Evolutionary conservation across 2,888 invertebrate species (phyloP).

Genomic region (Falcaria lacertinaria): DNA sequence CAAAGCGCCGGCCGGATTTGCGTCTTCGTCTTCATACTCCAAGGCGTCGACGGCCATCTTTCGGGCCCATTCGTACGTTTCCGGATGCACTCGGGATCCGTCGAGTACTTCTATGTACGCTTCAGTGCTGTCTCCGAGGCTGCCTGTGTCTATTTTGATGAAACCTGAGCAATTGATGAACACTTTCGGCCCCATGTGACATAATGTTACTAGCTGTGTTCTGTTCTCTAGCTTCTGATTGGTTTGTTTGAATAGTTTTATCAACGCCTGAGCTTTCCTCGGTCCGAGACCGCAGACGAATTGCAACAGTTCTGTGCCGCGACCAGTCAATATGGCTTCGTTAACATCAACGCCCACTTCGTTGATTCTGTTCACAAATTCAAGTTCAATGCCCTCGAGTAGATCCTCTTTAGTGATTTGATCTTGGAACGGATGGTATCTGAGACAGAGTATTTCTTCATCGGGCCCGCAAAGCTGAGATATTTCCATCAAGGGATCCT

Average conservation of each 20-base stretch:
- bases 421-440: constrained; percentile 93
- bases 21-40: constrained; percentile 98
- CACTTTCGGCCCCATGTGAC: constrained; percentile 98
- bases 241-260: constrained; percentile 92
- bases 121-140: constrained; percentile 95
- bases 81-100: constrained; percentile 98
- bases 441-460: constrained; percentile 96
- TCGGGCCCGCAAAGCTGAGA: constrained; percentile 97
- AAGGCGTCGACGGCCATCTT: constrained; percentile 99
- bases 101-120: constrained; percentile 97
- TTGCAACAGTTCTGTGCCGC: constrained; percentile 94
- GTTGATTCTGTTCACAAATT: constrained; percentile 96
- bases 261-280: constrained; percentile 92
- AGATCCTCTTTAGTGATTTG: constrained; percentile 91
- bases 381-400: constrained; percentile 89
- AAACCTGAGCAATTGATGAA: constrained; percentile 99
- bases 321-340: constrained; percentile 91
- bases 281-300: constrained; percentile 98
- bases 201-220: constrained; percentile 95
- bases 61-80: constrained; percentile 99
- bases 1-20: constrained; percentile 96
- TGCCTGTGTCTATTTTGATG: constrained; percentile 98
- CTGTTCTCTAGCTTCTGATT: constrained; percentile 96
- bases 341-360: constrained; percentile 99
- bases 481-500: constrained; percentile 97